Percentiles rank a stretch among this genome's conserved stretches.
Conservation (phyloP, 2,113 vertebrate genomes). For the Amphiprion ocellaris region DNA sequence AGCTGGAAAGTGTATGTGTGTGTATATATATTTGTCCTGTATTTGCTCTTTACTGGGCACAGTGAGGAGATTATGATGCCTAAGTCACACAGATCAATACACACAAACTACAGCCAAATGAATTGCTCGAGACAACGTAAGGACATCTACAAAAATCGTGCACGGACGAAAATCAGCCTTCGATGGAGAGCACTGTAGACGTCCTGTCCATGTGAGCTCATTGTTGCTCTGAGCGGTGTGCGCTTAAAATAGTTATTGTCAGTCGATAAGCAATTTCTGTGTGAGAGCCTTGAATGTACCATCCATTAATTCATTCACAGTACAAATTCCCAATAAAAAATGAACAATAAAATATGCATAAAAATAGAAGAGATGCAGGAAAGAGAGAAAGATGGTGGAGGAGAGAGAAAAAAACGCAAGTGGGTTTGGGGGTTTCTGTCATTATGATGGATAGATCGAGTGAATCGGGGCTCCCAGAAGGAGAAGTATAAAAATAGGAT, state of each 20-base stretch:
- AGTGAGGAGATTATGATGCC: slow-evolving; percentile 83
- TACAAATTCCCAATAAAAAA: slow-evolving; percentile 11
- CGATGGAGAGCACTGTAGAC: neutral
- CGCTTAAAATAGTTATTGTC: slow-evolving; percentile 67
- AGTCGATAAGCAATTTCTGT: slow-evolving; percentile 71
- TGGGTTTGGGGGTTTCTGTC: slow-evolving; percentile 75
- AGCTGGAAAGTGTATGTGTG: slow-evolving; percentile 7
- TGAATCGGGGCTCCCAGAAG: slow-evolving; percentile 72
- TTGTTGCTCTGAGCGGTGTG: slow-evolving; percentile 55
- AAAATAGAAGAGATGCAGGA: slow-evolving; percentile 33
- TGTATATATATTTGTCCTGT: slow-evolving; percentile 15
- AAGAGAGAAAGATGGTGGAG: slow-evolving; percentile 12
- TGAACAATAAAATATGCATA: neutral
- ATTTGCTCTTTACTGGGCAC: slow-evolving; percentile 74
- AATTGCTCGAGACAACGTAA: slow-evolving; percentile 84
- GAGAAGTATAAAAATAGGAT: slow-evolving; percentile 80
- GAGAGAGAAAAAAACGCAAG: slow-evolving; percentile 15
- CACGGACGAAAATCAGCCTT: slow-evolving; percentile 36
- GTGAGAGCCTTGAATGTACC: slow-evolving; percentile 27
- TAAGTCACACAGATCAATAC: slow-evolving; percentile 82
- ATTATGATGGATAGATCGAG: slow-evolving; percentile 78
- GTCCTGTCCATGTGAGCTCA: slow-evolving; percentile 18
- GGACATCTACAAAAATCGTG: slow-evolving; percentile 61
- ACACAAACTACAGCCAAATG: slow-evolving; percentile 82
- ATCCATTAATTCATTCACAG: slow-evolving; percentile 55